Base-by-base conservation (phyloP, 2,888 invertebrate species). In the Netelia inedita region DNA sequence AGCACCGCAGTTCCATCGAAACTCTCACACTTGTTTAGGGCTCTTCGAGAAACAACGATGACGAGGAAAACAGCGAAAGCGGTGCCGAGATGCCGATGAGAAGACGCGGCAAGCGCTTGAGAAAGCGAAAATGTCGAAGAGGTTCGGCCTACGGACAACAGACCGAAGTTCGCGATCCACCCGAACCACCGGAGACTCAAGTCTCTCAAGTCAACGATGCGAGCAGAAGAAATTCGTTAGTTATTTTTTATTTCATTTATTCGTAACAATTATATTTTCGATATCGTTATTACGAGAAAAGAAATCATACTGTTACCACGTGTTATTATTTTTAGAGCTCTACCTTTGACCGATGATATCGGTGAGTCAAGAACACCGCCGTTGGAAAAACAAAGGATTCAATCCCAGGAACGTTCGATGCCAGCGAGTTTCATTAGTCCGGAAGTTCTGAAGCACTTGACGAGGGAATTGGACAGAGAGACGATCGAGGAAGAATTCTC, bases 401-500 rank as follows among this genome's bases (percentile, higher is more conserved):
- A 73, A 41, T 2, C 76, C 8, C 83, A 74, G 46, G 80, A 87
- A 50, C 83, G 83, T 35, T 46, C 74, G 8, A 35, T 75, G 8
- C 87, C 89, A 59, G 55, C 91, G 87, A 90, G 94, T 91, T 95
- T 94, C 91, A 94, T 97, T 1, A 95, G 96, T 69, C 94, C 95
- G 1, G 95, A 96, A 0, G 95, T 96, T 83, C 92, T 97, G 50
- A 96, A 95, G 91, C 96, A 95, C 86, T 91, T 97, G 68, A 95
- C 96, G 72, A 93, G 96, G 82, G 96, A 96, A 91, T 94, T 97
- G 16, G 96, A 96, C 88, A 95, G 95, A 80, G 96, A 96, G 83
- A 95, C 95, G 10, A 95, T 97, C 43, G 96, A 97, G 87, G 95
- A 95, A 28, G 97, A 97, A 91, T 96, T 97, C 91, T 95, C 96